Evolutionary conservation across 2,888 invertebrate genomes (phyloP).

Genomic region (Trichogramma dendrolimi): DNA sequence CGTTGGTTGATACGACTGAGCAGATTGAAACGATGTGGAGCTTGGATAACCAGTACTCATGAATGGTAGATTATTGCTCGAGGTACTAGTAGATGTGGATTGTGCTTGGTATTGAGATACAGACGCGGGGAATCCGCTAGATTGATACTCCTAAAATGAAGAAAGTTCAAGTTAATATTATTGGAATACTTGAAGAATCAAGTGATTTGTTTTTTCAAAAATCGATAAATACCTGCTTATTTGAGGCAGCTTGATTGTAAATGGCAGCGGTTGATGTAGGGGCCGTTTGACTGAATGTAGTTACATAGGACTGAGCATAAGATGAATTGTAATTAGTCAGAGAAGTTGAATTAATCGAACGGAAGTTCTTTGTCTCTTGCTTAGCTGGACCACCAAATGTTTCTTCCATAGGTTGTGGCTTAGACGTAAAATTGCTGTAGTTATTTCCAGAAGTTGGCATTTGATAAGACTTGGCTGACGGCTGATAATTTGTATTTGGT

Average conservation of each 20-base stretch:
- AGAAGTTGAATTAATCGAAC: slow-evolving; percentile 44
- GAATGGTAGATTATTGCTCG: slow-evolving; percentile 45
- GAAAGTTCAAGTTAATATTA: not conserved
- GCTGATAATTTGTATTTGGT: slow-evolving; percentile 42
- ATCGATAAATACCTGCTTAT: slow-evolving; percentile 42
- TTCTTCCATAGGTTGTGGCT: slow-evolving; percentile 52
- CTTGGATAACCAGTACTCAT: slow-evolving; percentile 46
- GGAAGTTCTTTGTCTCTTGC: slow-evolving; percentile 45
- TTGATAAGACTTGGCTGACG: slow-evolving; percentile 52
- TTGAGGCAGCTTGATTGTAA: slow-evolving; percentile 46
- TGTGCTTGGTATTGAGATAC: slow-evolving; percentile 48
- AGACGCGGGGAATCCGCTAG: slow-evolving; percentile 45
- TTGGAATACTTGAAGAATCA: not conserved
- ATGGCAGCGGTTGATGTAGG: slow-evolving; percentile 43
- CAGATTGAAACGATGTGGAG: slow-evolving; percentile 46
- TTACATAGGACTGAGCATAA: slow-evolving; percentile 46
- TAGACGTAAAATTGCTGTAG: slow-evolving; percentile 53
- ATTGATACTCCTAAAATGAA: slow-evolving; percentile 43
- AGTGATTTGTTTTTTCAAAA: not conserved
- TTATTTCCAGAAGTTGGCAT: slow-evolving; percentile 45
- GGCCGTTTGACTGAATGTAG: slow-evolving; percentile 47
- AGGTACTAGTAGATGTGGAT: slow-evolving; percentile 44
- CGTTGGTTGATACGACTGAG: slow-evolving; percentile 48
- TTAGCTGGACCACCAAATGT: slow-evolving; percentile 54
- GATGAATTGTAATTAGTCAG: slow-evolving; percentile 46